Conservation (phyloP, 2,888 invertebrate genomes). For the Drosophila mayaguana region DNA sequence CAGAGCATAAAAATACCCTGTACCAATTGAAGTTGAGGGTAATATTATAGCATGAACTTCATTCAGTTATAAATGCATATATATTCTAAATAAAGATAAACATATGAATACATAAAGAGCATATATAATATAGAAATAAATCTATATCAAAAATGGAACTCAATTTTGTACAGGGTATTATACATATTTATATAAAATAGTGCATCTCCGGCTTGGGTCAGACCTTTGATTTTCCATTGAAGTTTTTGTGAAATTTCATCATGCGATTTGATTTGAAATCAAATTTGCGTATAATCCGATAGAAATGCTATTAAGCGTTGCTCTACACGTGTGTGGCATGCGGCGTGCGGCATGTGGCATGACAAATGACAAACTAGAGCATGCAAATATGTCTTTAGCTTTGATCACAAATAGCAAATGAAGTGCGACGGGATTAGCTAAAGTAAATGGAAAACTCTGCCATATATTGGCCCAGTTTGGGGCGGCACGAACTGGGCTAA, state of each 20-base stretch:
- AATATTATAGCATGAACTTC: too few relatives aligned
- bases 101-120: not conserved
- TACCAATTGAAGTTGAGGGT: not conserved
- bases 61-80: not conserved
- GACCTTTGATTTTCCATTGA: constrained; percentile 35
- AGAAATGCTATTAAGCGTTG: constrained; percentile 48
- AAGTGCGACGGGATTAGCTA: constrained; percentile 37
- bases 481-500: not conserved
- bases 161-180: not conserved
- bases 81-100: not conserved
- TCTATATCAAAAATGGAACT: not conserved
- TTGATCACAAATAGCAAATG: constrained; percentile 27
- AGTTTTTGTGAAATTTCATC: constrained; percentile 31
- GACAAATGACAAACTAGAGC: constrained; percentile 13
- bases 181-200: not conserved
- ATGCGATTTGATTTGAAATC: constrained; percentile 46
- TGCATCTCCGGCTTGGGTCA: constrained; percentile 21
- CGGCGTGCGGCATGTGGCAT: constrained; percentile 2
- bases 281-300: constrained; percentile 61
- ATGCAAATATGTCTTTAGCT: constrained; percentile 16
- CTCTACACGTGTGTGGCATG: constrained; percentile 2
- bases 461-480: constrained; percentile 17
- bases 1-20: not conserved
- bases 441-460: constrained; percentile 4
- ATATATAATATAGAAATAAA: not conserved